Evolutionary conservation across 2,888 invertebrate species (phyloP).

Genomic region (Tipula unca): DNA sequence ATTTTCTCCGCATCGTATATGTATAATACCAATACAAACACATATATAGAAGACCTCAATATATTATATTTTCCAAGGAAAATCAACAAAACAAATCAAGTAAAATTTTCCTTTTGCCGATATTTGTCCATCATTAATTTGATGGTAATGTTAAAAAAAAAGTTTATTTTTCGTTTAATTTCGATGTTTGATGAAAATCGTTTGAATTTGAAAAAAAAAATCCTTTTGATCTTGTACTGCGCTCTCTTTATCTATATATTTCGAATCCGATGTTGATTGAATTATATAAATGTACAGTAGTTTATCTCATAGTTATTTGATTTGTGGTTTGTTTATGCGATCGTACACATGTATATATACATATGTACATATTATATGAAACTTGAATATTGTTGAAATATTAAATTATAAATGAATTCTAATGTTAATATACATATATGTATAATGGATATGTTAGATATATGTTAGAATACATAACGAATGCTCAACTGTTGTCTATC

Average conservation of each 20-base stretch:
- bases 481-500: slow-evolving; percentile 8
- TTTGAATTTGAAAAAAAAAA: neutral
- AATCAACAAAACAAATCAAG: neutral
- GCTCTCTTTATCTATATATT: neutral
- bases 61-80: neutral
- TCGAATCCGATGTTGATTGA: neutral
- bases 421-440: neutral
- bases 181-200: neutral
- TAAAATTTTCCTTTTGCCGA: neutral
- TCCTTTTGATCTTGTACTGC: neutral
- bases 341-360: neutral
- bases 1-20: neutral
- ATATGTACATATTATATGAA: neutral
- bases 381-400: neutral
- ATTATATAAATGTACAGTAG: neutral
- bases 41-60: neutral
- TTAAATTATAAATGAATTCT: neutral
- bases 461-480: neutral
- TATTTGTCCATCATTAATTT: neutral
- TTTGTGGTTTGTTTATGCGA: neutral
- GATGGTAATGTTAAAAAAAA: neutral
- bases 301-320: neutral
- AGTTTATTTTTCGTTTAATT: neutral
- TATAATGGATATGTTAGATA: neutral
- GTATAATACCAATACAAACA: neutral